Percentiles rank a stretch among this genome's conserved stretches.
Evolutionary conservation across 2,113 vertebrate genomes (phyloP).

Genomic region (Caracal caracal): DNA sequence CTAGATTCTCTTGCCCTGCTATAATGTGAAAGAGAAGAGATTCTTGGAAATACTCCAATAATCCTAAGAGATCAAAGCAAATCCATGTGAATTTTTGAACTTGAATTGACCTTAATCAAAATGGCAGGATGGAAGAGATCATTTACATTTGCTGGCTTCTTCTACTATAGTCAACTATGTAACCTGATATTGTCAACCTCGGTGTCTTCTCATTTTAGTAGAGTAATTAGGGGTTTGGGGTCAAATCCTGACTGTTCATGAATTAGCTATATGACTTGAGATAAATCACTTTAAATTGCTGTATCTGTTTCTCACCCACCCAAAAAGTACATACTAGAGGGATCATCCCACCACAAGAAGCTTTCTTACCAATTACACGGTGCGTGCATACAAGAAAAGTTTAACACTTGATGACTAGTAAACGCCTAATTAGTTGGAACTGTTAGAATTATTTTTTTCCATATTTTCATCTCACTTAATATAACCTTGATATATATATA

Average conservation of each 20-base stretch:
- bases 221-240: neutral
- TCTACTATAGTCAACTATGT: neutral
- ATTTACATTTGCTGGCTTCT: neutral
- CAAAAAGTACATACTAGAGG: neutral
- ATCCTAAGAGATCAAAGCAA: constrained; percentile 28
- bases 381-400: neutral
- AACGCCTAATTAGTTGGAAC: neutral
- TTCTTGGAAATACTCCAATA: constrained; percentile 52
- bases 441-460: neutral
- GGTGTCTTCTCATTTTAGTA: neutral
- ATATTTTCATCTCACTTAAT: neutral
- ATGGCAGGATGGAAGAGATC: neutral
- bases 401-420: neutral
- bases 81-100: constrained; percentile 3
- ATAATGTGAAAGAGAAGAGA: constrained; percentile 54
- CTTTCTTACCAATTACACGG: neutral
- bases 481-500: neutral
- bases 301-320: neutral
- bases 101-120: constrained; percentile 44
- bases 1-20: constrained; percentile 42
- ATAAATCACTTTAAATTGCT: neutral
- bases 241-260: neutral
- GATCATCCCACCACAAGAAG: neutral
- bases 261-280: neutral
- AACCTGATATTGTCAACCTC: neutral